Evolutionary conservation across 2,888 invertebrate genomes (phyloP).

Genomic region (Chironomus tentans): DNA sequence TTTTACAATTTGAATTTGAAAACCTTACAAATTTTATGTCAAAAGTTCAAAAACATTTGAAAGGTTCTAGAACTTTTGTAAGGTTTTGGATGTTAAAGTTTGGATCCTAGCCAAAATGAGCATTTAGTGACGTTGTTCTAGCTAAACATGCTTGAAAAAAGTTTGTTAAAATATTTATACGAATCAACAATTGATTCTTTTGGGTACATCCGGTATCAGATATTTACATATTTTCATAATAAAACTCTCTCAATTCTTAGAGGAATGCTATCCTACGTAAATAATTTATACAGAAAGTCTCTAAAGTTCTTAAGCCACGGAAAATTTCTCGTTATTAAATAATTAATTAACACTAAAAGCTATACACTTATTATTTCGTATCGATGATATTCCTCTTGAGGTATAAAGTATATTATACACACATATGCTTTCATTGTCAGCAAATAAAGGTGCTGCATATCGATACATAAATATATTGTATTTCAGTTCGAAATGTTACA

Average conservation of each 20-base stretch:
- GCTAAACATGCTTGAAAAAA: neutral
- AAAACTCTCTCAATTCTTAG: neutral
- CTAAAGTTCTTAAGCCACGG: neutral
- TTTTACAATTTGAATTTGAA: too few species aligned
- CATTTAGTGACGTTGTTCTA: too few species aligned
- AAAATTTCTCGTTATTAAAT: neutral
- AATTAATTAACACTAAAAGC: neutral
- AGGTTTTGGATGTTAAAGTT: too few species aligned
- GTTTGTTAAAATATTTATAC: neutral
- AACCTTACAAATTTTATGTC: too few species aligned
- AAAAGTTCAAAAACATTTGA: too few species aligned
- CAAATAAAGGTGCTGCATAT: neutral
- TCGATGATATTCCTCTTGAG: neutral
- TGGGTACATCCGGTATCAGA: neutral
- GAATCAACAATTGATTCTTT: too few species aligned
- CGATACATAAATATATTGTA: neutral
- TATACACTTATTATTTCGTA: neutral
- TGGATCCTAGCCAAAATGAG: too few species aligned
- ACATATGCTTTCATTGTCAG: neutral
- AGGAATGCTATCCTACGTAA: neutral
- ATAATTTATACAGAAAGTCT: neutral
- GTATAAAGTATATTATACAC: neutral
- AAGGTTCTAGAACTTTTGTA: too few species aligned
- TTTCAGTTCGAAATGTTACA: neutral
- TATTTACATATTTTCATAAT: neutral